Conservation (phyloP, 2,113 vertebrate species). For the Nibea coibor region DNA sequence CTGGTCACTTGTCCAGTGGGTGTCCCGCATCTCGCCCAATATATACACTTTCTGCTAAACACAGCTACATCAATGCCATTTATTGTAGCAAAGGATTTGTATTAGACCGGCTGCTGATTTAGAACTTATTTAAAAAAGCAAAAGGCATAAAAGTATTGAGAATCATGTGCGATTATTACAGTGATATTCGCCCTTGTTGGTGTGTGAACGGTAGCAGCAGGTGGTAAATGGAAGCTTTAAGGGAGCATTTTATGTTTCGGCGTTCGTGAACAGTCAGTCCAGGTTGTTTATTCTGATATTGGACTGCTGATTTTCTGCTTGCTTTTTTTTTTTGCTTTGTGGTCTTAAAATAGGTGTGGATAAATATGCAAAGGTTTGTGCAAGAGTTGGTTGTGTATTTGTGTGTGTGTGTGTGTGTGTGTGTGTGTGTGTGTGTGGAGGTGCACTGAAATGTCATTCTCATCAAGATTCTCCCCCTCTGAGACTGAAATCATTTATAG, state of each 20-base stretch:
- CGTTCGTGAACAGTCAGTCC: neutral
- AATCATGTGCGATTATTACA: conserved; percentile 1
- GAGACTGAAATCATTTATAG: conserved; percentile 57
- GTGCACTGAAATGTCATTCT: conserved; percentile 44
- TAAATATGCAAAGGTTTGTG: conserved; percentile 2
- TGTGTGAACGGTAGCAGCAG: conserved; percentile 14
- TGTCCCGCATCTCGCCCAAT: too few relatives aligned
- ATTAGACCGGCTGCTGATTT: neutral
- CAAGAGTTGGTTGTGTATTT: neutral
- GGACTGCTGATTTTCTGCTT: neutral
- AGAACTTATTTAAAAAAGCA: conserved; percentile 8
- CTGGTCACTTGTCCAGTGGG: too few relatives aligned
- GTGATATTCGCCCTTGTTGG: neutral
- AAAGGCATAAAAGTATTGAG: conserved; percentile 2
- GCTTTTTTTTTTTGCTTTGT: neutral
- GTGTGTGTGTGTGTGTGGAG: neutral
- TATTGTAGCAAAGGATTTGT: neutral
- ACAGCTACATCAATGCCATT: neutral
- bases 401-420: neutral
- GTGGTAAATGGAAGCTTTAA: conserved; percentile 37
- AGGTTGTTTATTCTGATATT: conserved; percentile 12
- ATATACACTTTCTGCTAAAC: neutral
- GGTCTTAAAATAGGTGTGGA: neutral
- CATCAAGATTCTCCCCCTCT: conserved; percentile 42
- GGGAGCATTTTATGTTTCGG: conserved; percentile 6